phyloP scores from a whole-genome alignment of 1,140 invertebrate genomes.

The Drusus annulatus region DNA sequence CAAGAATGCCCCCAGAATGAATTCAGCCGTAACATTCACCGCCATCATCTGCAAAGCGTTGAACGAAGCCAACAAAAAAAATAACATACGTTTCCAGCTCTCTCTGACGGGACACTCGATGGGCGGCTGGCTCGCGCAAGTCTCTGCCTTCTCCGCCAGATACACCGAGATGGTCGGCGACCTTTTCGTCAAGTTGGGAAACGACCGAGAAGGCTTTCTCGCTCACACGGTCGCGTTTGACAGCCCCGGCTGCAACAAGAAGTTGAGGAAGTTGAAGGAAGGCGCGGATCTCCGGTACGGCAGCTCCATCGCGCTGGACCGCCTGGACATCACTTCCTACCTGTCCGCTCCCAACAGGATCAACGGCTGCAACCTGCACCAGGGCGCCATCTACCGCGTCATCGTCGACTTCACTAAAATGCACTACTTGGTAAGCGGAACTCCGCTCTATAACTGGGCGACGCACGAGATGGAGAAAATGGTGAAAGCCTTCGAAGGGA shows the following conservation, averaged over 20 bases:
- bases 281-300: constrained; percentile 1
- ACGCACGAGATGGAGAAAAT: not conserved
- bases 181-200: not conserved
- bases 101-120: constrained; percentile 20
- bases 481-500: not conserved
- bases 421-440: not conserved
- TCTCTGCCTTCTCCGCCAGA: not conserved
- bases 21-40: constrained; percentile 23
- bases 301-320: not conserved
- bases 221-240: constrained; percentile 3
- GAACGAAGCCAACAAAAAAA: not conserved
- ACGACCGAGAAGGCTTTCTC: not conserved
- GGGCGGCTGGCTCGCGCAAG: constrained; percentile 31
- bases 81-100: not conserved
- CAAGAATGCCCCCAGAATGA: not conserved
- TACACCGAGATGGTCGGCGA: not conserved
- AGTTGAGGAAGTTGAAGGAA: not conserved
- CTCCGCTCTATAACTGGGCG: not conserved
- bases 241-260: constrained; percentile 3
- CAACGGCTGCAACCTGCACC: constrained; percentile 8
- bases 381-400: not conserved
- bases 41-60: not conserved
- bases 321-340: constrained; percentile 4
- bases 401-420: not conserved
- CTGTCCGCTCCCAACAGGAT: constrained; percentile 11